phyloP scores from a whole-genome alignment of 2,113 vertebrate genomes.

The Nannobrachium achirus region DNA sequence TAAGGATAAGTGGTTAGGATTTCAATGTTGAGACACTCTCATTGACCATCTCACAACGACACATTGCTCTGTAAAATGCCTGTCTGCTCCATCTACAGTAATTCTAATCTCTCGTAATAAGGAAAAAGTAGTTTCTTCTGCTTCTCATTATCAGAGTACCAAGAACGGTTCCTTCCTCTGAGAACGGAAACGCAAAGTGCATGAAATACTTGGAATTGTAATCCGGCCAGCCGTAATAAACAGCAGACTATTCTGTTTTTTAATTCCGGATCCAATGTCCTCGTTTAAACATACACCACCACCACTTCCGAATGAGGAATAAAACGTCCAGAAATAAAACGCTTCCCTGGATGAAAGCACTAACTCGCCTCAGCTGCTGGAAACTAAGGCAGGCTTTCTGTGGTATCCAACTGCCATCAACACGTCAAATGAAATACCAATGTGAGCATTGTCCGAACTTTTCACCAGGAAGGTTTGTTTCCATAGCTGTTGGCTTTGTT shows the following conservation, averaged over 20 bases:
- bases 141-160: conserved; percentile 55
- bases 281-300: conserved; percentile 33
- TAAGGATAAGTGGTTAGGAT: too few species aligned
- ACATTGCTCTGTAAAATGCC: conserved; percentile 15
- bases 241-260: conserved; percentile 42
- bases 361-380: not conserved
- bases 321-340: conserved; percentile 16
- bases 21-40: conserved; percentile 24
- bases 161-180: conserved; percentile 36
- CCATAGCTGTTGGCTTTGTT: conserved; percentile 14
- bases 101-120: conserved; percentile 44
- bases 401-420: conserved; percentile 42
- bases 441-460: conserved; percentile 28
- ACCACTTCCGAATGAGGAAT: conserved; percentile 32
- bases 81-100: conserved; percentile 31
- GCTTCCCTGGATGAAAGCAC: conserved; percentile 41
- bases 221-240: conserved; percentile 43
- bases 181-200: conserved; percentile 30
- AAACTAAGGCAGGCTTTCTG: conserved; percentile 11
- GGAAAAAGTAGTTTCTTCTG: conserved; percentile 18
- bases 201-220: conserved; percentile 29
- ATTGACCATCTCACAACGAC: conserved; percentile 3
- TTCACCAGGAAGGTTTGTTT: conserved; percentile 20
- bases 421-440: conserved; percentile 59
- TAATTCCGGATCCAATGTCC: conserved; percentile 27